Conservation (phyloP, 2,888 invertebrate species). For the Amphipoea oculea region DNA sequence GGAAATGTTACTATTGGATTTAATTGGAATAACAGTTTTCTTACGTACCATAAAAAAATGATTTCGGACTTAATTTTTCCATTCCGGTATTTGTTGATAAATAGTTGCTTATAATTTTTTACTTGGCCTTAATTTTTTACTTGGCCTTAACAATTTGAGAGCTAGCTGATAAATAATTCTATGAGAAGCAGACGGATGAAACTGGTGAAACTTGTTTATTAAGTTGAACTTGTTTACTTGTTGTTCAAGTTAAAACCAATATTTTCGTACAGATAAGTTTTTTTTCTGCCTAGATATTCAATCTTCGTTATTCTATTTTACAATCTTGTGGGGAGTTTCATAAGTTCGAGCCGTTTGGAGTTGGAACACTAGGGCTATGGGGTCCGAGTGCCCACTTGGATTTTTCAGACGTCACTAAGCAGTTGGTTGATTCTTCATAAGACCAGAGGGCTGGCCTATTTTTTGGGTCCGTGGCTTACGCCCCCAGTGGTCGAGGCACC, state of each 20-base stretch:
- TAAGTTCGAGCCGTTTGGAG: neutral
- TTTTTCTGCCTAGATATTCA: neutral
- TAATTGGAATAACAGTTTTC: slow-evolving; percentile 16
- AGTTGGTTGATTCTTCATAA: neutral
- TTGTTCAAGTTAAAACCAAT: neutral
- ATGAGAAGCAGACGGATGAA: neutral
- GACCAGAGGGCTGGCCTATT: neutral
- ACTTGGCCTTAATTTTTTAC: slow-evolving; percentile 8
- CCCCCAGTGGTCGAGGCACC: no score
- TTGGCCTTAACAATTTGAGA: neutral
- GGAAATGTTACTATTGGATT: slow-evolving; percentile 11
- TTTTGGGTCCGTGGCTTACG: no score
- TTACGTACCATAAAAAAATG: neutral
- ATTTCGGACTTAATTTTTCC: neutral
- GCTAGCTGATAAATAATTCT: slow-evolving; percentile 2
- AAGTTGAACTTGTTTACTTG: neutral
- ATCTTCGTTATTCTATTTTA: neutral
- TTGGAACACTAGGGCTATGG: neutral
- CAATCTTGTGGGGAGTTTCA: neutral
- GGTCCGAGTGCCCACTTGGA: neutral
- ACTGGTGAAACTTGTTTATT: slow-evolving; percentile 13
- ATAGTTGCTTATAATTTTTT: neutral
- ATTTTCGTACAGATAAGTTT: neutral
- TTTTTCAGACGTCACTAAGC: neutral
- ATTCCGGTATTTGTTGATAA: slow-evolving; percentile 31